Evolutionary conservation across 2,113 vertebrate species (phyloP), one percentile per base, ranked within the genome.

Genomic region (Solea senegalensis): DNA sequence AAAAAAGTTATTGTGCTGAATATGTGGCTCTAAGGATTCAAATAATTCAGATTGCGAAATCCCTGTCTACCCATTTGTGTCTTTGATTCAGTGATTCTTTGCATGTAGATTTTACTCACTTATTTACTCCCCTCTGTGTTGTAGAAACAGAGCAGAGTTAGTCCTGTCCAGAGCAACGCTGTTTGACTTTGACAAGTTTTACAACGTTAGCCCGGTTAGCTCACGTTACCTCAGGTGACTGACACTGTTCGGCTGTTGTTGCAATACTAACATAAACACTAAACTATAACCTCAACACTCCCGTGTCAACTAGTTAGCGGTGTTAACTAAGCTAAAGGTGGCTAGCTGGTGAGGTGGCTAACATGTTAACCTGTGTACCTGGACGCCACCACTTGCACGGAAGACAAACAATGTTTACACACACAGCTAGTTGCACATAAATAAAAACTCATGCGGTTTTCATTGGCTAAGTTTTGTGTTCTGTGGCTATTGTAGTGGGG

Each of bases 371-470:
- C 48, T 62, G 28, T 48, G 21, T 58, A 89, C 82, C 81, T 86
- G 83, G 7, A 65, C 60, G 82, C 72, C 80, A 78, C 27, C 26
- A 52, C 51, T 55, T 7, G 51, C 15, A 2, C 51, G 21, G 27
- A 64, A n/a, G 9, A 50, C 69, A 46, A 51, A 62, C 76, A 63
- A 21, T 77, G 64, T 83, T 86, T 76, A 61, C 44, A 82, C 75
- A 76, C 61, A 68, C 58, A 74, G 82, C 76, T 77, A 72, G 60
- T 27, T 15, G 7, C 39, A 12, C 8, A 45, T 1, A 0, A 49
- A 57, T 51, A 58, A 86, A 89, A 87, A 75, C 85, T 90, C 9
- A 46, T 7, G 27, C 21, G 11, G 27, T 44, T 75, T 27, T 46
- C 7, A 0, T 0, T 1, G 1, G 34, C 13, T 46, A 14, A 59